phyloP scores from a whole-genome alignment of 2,888 invertebrate genomes.

The Sturmia bella region DNA sequence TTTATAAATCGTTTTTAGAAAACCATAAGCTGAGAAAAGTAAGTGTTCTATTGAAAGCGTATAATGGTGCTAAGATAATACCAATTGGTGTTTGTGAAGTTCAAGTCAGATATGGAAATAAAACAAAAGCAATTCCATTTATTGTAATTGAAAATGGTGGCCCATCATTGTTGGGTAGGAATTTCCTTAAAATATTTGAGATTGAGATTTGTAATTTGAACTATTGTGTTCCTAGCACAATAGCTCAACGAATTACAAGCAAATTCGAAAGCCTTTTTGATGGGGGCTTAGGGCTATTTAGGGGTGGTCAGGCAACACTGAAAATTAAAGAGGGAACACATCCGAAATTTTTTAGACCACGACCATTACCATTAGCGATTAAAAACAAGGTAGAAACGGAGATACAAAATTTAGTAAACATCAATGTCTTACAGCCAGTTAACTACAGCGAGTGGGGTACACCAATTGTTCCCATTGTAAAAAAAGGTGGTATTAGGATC shows the following conservation, averaged over 20 bases:
- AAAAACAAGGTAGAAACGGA: conserved; percentile 49
- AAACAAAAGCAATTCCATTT: not conserved
- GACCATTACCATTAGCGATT: conserved; percentile 42
- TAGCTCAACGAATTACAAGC: not conserved
- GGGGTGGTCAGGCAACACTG: too few species aligned
- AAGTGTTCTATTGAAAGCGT: too few species aligned
- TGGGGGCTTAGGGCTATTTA: too few species aligned
- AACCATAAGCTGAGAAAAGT: too few species aligned
- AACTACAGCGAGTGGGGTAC: conserved; percentile 73
- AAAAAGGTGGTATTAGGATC: conserved; percentile 72
- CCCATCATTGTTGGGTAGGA: not conserved
- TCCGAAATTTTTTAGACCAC: conserved; percentile 38
- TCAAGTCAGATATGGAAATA: too few species aligned
- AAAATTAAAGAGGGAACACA: too few species aligned
- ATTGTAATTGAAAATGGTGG: not conserved
- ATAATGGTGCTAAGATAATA: too few species aligned
- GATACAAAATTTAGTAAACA: conserved; percentile 48
- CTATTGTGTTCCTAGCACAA: too few species aligned
- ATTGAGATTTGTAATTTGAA: not conserved
- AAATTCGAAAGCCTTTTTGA: too few species aligned
- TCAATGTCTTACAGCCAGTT: conserved; percentile 58
- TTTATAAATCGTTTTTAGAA: too few species aligned
- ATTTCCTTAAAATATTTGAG: not conserved
- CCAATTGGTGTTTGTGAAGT: too few species aligned
- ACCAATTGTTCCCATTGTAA: conserved; percentile 74